Evolutionary conservation across 1,140 invertebrate species (phyloP).

Genomic region (Megathymus violae): DNA sequence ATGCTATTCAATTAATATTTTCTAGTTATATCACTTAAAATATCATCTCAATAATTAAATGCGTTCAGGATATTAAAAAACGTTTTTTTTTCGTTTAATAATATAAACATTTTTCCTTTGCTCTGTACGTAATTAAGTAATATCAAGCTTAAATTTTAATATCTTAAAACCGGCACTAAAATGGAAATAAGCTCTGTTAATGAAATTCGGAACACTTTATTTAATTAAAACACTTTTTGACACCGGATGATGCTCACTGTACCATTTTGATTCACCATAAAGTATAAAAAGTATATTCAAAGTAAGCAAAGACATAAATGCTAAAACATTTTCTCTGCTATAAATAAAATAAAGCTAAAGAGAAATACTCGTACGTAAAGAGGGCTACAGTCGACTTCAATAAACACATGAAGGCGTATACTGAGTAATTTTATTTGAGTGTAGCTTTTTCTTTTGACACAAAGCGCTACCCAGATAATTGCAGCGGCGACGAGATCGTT

Average conservation of each 20-base stretch:
- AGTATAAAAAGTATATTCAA: constrained; percentile 17
- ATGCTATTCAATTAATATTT: too few species aligned
- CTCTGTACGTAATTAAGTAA: too few species aligned
- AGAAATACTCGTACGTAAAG: constrained; percentile 33
- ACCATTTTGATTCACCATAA: constrained; percentile 4
- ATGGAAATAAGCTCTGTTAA: neutral
- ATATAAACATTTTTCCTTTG: too few species aligned
- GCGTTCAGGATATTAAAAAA: too few species aligned
- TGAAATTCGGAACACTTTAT: neutral
- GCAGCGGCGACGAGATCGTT: constrained; percentile 64
- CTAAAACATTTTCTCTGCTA: constrained; percentile 22
- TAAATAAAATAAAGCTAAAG: constrained; percentile 32
- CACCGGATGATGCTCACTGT: neutral
- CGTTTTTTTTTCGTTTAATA: too few species aligned
- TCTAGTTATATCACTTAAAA: too few species aligned
- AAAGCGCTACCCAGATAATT: constrained; percentile 67
- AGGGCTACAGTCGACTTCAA: constrained; percentile 32
- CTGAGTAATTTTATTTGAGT: constrained; percentile 66
- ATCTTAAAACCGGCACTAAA: neutral
- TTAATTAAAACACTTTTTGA: neutral
- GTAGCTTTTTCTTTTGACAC: constrained; percentile 63
- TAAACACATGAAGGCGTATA: constrained; percentile 50
- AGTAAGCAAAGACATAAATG: constrained; percentile 7
- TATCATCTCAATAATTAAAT: too few species aligned
- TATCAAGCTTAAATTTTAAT: neutral